These are phyloP conservation scores for Alouatta palliata DNA, from an alignment of 2,113 vertebrate species.

Conservation along the genomic window DNA sequence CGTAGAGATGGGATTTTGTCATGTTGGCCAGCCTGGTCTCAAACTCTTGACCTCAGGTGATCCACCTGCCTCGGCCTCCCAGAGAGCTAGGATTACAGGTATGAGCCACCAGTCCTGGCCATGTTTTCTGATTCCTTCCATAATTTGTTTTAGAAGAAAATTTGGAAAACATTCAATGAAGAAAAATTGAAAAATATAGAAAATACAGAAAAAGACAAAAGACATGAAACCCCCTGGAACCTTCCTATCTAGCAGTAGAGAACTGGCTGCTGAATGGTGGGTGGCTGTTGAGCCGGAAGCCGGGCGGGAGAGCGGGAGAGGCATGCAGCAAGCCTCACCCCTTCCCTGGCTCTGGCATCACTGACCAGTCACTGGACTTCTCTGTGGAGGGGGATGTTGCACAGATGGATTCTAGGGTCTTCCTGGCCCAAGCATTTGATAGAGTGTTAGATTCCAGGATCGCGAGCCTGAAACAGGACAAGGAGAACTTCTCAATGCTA, in stretches of 20 bases:
- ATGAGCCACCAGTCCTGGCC: too few species aligned
- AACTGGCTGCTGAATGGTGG: rapidly evolving
- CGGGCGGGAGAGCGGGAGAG: rapidly evolving
- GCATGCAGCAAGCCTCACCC: neutral
- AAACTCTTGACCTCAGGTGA: too few species aligned
- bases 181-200: neutral
- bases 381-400: neutral
- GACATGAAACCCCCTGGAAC: neutral
- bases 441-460: neutral
- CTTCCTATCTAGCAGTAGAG: neutral
- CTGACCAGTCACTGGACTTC: neutral
- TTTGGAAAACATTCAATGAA: neutral
- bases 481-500: neutral
- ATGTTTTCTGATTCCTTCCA: neutral
- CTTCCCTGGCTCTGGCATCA: too few species aligned
- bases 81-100: too few species aligned
- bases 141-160: neutral
- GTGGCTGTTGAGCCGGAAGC: neutral
- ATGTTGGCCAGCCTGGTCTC: too few species aligned
- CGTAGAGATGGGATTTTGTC: too few species aligned
- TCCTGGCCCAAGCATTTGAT: neutral
- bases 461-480: neutral
- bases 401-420: neutral
- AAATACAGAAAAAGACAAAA: neutral
- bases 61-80: too few species aligned